Conservation (phyloP, 1,140 invertebrate genomes). For the Melipona quadrifasciata region DNA sequence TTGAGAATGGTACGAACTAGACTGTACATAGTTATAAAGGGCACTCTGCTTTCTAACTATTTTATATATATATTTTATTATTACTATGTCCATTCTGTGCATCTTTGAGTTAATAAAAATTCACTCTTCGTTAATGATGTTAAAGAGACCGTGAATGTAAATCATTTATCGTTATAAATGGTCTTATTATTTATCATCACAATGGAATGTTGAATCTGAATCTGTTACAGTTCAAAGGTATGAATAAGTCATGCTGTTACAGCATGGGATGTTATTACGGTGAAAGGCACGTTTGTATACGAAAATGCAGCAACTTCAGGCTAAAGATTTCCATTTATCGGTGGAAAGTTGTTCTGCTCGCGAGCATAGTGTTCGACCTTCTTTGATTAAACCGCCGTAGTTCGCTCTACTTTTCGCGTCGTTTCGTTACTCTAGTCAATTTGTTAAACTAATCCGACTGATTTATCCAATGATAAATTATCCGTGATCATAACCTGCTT, state of each 20-base stretch:
- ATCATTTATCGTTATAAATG: too few relatives aligned
- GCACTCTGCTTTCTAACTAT: too few relatives aligned
- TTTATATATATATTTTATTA: too few relatives aligned
- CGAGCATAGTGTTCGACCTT: not conserved
- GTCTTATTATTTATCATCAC: too few relatives aligned
- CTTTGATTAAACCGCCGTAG: not conserved
- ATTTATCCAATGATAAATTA: not conserved
- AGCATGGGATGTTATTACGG: not conserved
- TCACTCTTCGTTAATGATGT: too few relatives aligned
- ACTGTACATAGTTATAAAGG: too few relatives aligned
- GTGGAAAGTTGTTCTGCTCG: not conserved
- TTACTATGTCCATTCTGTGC: too few relatives aligned
- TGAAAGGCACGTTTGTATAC: not conserved
- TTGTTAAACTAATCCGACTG: conserved; percentile 1
- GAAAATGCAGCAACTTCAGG: not conserved
- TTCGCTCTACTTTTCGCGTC: not conserved
- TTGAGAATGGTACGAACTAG: too few relatives aligned
- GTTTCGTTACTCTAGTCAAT: not conserved
- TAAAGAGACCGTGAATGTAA: too few relatives aligned
- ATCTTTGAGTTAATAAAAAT: too few relatives aligned
- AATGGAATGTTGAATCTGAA: not conserved
- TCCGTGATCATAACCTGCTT: not conserved
- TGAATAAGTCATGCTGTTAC: not conserved
- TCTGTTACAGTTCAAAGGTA: not conserved
- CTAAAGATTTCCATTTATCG: not conserved